Conservation (phyloP, 1,140 invertebrate species). For the Triops longicaudatus region DNA sequence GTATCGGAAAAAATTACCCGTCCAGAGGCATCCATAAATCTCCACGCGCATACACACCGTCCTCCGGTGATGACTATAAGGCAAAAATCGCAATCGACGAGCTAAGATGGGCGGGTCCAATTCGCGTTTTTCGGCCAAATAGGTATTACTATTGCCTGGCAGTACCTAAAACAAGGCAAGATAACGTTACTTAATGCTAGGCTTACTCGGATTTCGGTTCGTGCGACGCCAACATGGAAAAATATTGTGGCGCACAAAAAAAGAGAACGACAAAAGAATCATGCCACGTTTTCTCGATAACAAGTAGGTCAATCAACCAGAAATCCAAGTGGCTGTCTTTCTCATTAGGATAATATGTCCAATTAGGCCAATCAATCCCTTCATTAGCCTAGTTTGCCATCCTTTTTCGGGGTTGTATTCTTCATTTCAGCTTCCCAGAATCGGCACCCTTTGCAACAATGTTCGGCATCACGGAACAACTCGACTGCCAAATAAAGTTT, state of each 20-base stretch:
- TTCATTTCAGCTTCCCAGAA: neutral
- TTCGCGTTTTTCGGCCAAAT: constrained; percentile 63
- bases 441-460: neutral
- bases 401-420: neutral
- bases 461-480: neutral
- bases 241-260: neutral
- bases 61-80: constrained; percentile 73
- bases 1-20: constrained; percentile 58
- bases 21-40: constrained; percentile 76
- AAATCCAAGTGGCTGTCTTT: constrained; percentile 7
- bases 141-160: constrained; percentile 77
- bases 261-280: neutral
- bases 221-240: too few species aligned
- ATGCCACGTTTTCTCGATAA: neutral
- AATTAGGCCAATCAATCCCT: constrained; percentile 1
- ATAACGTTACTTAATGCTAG: too few species aligned
- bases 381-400: neutral
- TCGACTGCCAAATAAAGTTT: neutral
- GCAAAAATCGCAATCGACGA: constrained; percentile 75
- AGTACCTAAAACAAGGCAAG: constrained; percentile 52
- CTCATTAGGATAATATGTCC: neutral
- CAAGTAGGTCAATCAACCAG: constrained; percentile 7
- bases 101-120: constrained; percentile 77
- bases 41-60: constrained; percentile 89
- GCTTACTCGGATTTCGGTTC: too few species aligned